These are phyloP conservation scores for Dasypolia templi DNA, from an alignment of 2,888 invertebrate genomes.

Conservation along the genomic window DNA sequence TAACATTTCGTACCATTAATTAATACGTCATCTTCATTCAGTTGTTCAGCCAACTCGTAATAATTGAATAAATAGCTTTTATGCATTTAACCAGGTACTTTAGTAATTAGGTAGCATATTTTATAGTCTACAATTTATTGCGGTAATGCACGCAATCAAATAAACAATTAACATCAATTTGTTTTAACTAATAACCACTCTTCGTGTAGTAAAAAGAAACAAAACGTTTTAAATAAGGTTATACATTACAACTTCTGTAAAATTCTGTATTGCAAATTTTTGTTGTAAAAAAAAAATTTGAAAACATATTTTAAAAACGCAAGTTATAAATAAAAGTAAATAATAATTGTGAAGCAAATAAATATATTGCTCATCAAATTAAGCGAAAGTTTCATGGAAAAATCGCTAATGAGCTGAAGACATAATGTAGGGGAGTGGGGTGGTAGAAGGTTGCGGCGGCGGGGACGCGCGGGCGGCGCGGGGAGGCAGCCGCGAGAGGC, in stretches of 20 bases:
- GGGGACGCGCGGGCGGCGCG: conserved; percentile 53
- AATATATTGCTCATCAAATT: conserved; percentile 13
- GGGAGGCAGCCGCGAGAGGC: conserved; percentile 83
- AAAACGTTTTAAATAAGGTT: conserved; percentile 9
- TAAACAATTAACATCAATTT: conserved; percentile 28
- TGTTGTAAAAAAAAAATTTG: not conserved
- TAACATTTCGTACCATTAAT: conserved; percentile 59
- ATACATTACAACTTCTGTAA: not conserved
- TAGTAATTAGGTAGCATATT: conserved; percentile 64
- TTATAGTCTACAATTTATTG: conserved; percentile 25
- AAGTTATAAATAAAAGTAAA: not conserved
- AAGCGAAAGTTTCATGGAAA: conserved; percentile 63
- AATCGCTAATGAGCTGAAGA: conserved; percentile 61
- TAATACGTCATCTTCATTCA: conserved; percentile 62
- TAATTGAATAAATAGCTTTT: conserved; percentile 42
- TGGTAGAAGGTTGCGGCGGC: conserved; percentile 65
- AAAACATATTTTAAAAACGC: not conserved
- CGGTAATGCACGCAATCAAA: conserved; percentile 31
- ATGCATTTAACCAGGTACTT: conserved; percentile 35
- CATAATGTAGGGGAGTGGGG: conserved; percentile 60
- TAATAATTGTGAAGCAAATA: not conserved
- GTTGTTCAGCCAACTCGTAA: conserved; percentile 43
- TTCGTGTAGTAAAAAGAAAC: conserved; percentile 20
- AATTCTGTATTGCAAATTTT: not conserved
- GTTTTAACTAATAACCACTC: conserved; percentile 14